phyloP scores from a whole-genome alignment of 2,888 invertebrate species.

The Molorchus minor region DNA sequence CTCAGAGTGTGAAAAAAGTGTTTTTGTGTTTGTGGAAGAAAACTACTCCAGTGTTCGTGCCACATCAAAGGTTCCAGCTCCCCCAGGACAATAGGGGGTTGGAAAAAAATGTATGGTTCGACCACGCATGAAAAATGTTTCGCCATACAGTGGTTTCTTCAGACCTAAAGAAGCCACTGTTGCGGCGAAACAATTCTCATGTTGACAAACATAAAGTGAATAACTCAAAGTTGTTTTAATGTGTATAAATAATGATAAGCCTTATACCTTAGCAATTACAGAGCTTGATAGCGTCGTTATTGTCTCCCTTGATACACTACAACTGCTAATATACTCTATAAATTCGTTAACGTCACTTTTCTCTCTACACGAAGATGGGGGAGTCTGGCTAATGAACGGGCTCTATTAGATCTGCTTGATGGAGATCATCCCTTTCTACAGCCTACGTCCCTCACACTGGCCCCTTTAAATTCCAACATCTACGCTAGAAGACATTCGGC shows the following conservation, averaged over 20 bases:
- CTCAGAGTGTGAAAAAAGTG: no score
- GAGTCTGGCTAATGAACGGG: constrained; percentile 55
- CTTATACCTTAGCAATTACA: not conserved
- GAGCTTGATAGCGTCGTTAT: constrained; percentile 5
- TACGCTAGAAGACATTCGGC: constrained; percentile 61
- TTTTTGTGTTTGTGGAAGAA: no score
- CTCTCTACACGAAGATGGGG: constrained; percentile 54
- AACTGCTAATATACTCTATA: constrained; percentile 13
- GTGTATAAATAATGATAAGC: not conserved
- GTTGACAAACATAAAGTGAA: no score
- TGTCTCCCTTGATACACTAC: not conserved
- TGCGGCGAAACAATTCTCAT: no score
- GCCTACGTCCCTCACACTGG: constrained; percentile 56
- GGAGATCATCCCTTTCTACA: constrained; percentile 51
- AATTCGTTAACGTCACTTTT: constrained; percentile 26
- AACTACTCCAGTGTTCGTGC: no score
- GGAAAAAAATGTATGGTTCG: no score
- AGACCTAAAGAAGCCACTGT: no score
- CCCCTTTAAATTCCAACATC: constrained; percentile 57
- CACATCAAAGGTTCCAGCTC: no score
- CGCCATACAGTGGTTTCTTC: no score
- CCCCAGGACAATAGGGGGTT: no score
- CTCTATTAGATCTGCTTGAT: constrained; percentile 55
- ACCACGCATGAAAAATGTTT: no score
- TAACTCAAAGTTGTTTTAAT: no score